Conservation (phyloP, 2,888 invertebrate genomes). For the Eupithecia pulchellata region DNA sequence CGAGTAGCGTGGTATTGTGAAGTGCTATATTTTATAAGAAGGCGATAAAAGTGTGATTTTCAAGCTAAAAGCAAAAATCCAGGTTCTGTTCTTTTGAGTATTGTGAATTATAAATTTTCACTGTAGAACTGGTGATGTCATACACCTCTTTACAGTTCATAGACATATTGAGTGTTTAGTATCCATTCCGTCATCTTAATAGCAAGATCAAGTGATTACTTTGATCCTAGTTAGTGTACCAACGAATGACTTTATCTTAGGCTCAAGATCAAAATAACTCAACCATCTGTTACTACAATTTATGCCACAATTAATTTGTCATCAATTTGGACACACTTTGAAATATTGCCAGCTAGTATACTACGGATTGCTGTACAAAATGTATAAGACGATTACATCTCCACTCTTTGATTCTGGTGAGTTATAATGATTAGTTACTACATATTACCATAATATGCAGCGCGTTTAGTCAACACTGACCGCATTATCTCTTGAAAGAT, state of each 20-base stretch:
- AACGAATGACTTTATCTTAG: constrained; percentile 20
- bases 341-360: constrained; percentile 13
- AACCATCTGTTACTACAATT: constrained; percentile 13
- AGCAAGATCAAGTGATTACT: constrained; percentile 25
- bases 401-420: not conserved
- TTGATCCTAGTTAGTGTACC: constrained; percentile 28
- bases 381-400: constrained; percentile 9
- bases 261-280: constrained; percentile 13
- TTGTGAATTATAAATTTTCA: constrained; percentile 4
- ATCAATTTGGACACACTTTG: constrained; percentile 24
- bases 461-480: not conserved
- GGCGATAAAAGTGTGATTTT: not conserved
- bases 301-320: constrained; percentile 21
- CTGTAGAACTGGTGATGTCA: constrained; percentile 17
- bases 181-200: constrained; percentile 20
- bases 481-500: constrained; percentile 11
- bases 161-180: constrained; percentile 20
- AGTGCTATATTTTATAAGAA: constrained; percentile 3
- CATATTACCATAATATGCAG: constrained; percentile 7
- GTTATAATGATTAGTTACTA: not conserved
- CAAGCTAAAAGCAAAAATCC: not conserved
- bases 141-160: constrained; percentile 11
- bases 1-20: not conserved
- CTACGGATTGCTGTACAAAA: constrained; percentile 3
- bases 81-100: not conserved